Conservation (phyloP, 1,140 invertebrate genomes). For the Callitettix versicolor region DNA sequence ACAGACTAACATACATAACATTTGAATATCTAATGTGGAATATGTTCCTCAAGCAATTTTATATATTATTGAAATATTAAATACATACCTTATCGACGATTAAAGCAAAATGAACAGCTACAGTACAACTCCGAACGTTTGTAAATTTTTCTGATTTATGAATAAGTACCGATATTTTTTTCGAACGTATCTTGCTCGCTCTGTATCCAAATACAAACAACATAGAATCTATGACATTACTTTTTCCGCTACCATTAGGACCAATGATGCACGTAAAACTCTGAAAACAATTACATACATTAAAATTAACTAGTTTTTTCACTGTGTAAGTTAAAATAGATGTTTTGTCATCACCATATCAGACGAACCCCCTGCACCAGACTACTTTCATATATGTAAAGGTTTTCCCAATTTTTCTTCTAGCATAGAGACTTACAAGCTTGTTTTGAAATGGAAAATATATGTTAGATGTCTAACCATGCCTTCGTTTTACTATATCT, state of each 20-base stretch:
- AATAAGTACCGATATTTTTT: conserved; percentile 87
- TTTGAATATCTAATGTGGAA: no score
- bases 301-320: neutral
- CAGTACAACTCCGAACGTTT: conserved; percentile 70
- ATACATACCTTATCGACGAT: conserved; percentile 68
- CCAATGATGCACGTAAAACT: conserved; percentile 95
- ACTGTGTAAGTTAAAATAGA: neutral
- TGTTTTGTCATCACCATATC: neutral
- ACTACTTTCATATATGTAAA: neutral
- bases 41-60: no score
- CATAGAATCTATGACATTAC: conserved; percentile 98
- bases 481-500: neutral
- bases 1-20: no score
- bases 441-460: neutral
- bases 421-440: neutral
- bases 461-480: neutral
- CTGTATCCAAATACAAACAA: conserved; percentile 98
- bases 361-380: neutral
- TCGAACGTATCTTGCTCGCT: conserved; percentile 89
- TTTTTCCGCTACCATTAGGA: conserved; percentile 99
- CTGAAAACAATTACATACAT: conserved; percentile 38
- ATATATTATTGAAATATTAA: no score
- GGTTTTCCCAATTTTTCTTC: neutral
- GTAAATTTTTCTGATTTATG: conserved; percentile 84
- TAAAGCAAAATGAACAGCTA: conserved; percentile 82